These are phyloP conservation scores for Rhynchotus rufescens DNA, from an alignment of 2,797 vertebrate species.

Conservation along the genomic window DNA sequence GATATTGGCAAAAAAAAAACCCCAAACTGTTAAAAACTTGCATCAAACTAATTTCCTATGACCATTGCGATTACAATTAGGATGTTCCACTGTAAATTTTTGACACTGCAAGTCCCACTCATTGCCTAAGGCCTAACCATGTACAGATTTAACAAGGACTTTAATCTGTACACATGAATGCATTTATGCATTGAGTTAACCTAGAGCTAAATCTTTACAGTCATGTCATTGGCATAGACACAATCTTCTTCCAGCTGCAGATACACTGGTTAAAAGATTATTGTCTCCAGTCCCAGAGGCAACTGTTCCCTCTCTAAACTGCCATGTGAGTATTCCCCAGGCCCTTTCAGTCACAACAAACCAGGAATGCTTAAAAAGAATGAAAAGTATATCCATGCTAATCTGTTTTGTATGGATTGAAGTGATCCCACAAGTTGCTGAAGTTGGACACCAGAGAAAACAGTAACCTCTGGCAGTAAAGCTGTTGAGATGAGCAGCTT, in stretches of 20 bases:
- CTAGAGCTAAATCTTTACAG: slow-evolving; percentile 40
- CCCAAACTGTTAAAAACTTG: neutral
- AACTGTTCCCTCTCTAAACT: slow-evolving; percentile 12
- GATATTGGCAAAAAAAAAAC: neutral
- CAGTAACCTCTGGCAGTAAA: neutral
- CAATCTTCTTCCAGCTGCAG: slow-evolving; percentile 40
- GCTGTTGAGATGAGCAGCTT: neutral
- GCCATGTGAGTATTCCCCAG: neutral
- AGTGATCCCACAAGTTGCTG: neutral
- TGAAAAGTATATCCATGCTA: neutral
- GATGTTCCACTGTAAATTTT: neutral
- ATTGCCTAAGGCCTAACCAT: slow-evolving; percentile 36
- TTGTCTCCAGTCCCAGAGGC: neutral
- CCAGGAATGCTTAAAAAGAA: neutral
- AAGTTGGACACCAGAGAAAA: neutral
- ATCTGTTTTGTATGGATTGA: neutral
- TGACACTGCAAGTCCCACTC: slow-evolving; percentile 24
- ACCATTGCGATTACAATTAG: slow-evolving; percentile 29
- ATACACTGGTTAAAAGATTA: slow-evolving; percentile 38
- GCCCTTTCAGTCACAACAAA: neutral
- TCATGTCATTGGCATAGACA: slow-evolving; percentile 43
- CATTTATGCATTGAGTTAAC: slow-evolving; percentile 40
- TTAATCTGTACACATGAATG: slow-evolving; percentile 54
- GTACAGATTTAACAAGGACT: slow-evolving; percentile 47
- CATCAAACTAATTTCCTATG: neutral